A percentile compares a stretch with the other conserved stretches of the same genome.
Evolutionary conservation across 2,888 invertebrate genomes (phyloP).

Genomic region (Scaptomyza flava): DNA sequence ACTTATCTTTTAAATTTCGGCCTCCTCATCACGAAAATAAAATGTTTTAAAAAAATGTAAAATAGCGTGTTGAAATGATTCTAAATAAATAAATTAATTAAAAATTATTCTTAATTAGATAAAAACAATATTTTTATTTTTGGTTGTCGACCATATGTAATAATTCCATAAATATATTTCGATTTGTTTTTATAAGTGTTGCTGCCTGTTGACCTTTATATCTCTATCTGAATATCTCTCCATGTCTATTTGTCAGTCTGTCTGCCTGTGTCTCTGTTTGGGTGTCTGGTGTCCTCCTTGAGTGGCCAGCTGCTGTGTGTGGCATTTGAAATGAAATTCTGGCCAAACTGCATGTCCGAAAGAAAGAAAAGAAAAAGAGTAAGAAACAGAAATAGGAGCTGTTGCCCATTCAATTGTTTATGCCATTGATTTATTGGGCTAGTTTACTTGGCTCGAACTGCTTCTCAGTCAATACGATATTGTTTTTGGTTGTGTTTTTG

Average conservation of each 20-base stretch:
- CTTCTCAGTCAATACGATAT: slow-evolving; percentile 34
- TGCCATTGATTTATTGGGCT: slow-evolving; percentile 75
- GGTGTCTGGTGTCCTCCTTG: slow-evolving; percentile 42
- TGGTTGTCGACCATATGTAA: too few species aligned
- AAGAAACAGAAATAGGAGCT: slow-evolving; percentile 8
- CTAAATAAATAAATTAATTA: too few species aligned
- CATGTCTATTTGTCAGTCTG: slow-evolving; percentile 11
- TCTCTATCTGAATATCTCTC: neutral
- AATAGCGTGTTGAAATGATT: too few species aligned
- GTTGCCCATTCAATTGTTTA: slow-evolving; percentile 49
- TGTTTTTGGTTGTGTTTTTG: slow-evolving; percentile 32
- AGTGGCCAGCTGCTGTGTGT: slow-evolving; percentile 68
- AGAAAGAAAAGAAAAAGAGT: neutral
- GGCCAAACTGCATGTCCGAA: slow-evolving; percentile 4
- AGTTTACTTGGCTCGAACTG: slow-evolving; percentile 41
- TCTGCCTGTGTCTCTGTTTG: slow-evolving; percentile 9
- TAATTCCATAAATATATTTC: too few species aligned
- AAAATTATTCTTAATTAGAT: too few species aligned
- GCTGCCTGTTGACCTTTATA: slow-evolving; percentile 7
- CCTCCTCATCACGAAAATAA: too few species aligned
- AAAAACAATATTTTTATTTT: too few species aligned
- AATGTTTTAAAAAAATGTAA: too few species aligned
- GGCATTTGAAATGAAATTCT: slow-evolving; percentile 69
- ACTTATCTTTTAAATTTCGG: too few species aligned
- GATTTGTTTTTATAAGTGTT: neutral